These are phyloP conservation scores for Lagopus muta DNA, from an alignment of 2,113 vertebrate genomes.

Conservation along the genomic window DNA sequence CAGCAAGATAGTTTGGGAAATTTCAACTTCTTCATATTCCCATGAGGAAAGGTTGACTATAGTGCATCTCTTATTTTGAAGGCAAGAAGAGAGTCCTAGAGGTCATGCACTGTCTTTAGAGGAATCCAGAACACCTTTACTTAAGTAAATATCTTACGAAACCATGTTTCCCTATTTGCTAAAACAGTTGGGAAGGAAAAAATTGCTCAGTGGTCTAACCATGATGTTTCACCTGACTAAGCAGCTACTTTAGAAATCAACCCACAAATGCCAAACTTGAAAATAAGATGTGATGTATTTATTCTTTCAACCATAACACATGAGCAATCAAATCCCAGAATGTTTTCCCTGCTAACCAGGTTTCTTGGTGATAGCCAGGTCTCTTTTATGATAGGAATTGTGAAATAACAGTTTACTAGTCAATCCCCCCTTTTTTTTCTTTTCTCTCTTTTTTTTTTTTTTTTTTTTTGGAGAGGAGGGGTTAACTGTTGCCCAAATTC, in stretches of 20 bases:
- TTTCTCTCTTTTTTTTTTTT: background rate
- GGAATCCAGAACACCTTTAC: constrained; percentile 19
- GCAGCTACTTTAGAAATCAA: constrained; percentile 31
- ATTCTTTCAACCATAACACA: constrained; percentile 16
- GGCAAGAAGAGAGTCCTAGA: background rate
- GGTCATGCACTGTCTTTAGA: background rate
- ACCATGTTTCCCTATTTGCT: constrained; percentile 15
- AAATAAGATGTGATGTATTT: constrained; percentile 51
- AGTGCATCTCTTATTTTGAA: background rate
- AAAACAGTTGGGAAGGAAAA: constrained; percentile 8
- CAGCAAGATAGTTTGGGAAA: background rate
- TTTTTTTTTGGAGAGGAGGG: background rate
- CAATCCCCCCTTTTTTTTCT: background rate
- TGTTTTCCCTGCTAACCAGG: background rate
- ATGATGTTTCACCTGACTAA: constrained; percentile 49
- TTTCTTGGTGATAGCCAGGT: background rate
- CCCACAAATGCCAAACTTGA: constrained; percentile 46
- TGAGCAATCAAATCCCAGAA: background rate
- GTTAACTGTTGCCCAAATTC: background rate
- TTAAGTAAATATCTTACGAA: constrained; percentile 44
- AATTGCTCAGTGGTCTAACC: constrained; percentile 56
- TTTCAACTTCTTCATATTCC: background rate
- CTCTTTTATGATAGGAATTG: constrained; percentile 13
- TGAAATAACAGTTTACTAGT: constrained; percentile 15
- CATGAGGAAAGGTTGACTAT: background rate